A percentile compares a stretch with the other conserved stretches of the same genome.
Conservation (phyloP, 2,113 vertebrate genomes). For the Orycteropus afer region DNA sequence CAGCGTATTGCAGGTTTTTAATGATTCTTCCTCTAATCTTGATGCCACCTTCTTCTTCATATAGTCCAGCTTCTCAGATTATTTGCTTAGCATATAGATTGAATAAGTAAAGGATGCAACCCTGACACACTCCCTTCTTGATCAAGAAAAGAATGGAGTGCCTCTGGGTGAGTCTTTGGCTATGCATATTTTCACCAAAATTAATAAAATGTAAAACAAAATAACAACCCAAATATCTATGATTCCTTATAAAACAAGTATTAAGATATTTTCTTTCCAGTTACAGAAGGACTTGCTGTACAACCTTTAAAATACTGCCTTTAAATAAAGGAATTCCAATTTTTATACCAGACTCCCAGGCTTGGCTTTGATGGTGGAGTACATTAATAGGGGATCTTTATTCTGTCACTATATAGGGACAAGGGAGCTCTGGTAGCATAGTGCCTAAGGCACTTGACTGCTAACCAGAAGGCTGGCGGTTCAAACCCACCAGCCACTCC, state of each 20-base stretch:
- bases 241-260: constrained; percentile 54
- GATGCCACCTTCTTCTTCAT: too few relatives aligned
- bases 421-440: too few relatives aligned
- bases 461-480: too few relatives aligned
- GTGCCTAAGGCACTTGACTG: too few relatives aligned
- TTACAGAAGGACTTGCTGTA: constrained; percentile 35
- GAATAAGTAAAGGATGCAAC: too few relatives aligned
- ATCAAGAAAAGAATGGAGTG: too few relatives aligned
- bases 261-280: constrained; percentile 55
- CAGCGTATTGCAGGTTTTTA: too few relatives aligned
- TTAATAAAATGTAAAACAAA: not conserved
- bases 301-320: constrained; percentile 53
- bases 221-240: not conserved
- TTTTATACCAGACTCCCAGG: constrained; percentile 40
- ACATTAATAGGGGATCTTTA: not conserved
- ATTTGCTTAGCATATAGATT: too few relatives aligned
- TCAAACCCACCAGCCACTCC: too few relatives aligned
- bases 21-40: too few relatives aligned
- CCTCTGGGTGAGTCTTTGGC: not conserved
- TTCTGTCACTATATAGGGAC: not conserved
- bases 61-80: too few relatives aligned
- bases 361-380: constrained; percentile 19
- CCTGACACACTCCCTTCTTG: too few relatives aligned
- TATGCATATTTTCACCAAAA: not conserved
- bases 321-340: constrained; percentile 24